Conservation (phyloP, 1,140 invertebrate species). For the Nasonia giraulti region DNA sequence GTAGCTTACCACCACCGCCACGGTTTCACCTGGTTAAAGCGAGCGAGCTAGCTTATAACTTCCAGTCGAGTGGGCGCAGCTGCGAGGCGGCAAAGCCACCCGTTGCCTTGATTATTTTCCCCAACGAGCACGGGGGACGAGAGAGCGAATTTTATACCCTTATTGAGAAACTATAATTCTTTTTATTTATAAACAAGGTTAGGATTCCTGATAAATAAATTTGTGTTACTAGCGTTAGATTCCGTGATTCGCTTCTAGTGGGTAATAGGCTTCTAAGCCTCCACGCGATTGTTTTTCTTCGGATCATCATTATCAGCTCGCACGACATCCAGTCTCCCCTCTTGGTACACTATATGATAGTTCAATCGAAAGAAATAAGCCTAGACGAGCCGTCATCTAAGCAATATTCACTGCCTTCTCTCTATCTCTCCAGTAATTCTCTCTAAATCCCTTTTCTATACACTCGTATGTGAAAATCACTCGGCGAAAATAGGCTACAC, state of each 20-base stretch:
- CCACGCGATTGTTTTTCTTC: too few species aligned
- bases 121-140: not conserved
- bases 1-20: not conserved
- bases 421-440: not conserved
- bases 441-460: not conserved
- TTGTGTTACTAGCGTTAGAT: too few species aligned
- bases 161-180: not conserved
- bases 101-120: not conserved
- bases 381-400: not conserved
- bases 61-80: not conserved
- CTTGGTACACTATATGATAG: not conserved
- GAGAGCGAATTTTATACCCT: not conserved
- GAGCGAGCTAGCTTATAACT: not conserved
- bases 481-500: conserved; percentile 15
- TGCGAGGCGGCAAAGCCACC: not conserved
- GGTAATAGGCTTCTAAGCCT: too few species aligned
- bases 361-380: not conserved
- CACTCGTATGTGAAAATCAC: not conserved
- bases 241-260: too few species aligned
- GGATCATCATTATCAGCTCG: not conserved
- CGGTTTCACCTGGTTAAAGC: not conserved
- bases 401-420: not conserved
- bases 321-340: not conserved
- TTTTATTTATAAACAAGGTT: too few species aligned
- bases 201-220: too few species aligned